Percentiles rank a stretch among this genome's conserved stretches.
Evolutionary conservation across 2,113 vertebrate species (phyloP).

Genomic region (Neotoma lepida): DNA sequence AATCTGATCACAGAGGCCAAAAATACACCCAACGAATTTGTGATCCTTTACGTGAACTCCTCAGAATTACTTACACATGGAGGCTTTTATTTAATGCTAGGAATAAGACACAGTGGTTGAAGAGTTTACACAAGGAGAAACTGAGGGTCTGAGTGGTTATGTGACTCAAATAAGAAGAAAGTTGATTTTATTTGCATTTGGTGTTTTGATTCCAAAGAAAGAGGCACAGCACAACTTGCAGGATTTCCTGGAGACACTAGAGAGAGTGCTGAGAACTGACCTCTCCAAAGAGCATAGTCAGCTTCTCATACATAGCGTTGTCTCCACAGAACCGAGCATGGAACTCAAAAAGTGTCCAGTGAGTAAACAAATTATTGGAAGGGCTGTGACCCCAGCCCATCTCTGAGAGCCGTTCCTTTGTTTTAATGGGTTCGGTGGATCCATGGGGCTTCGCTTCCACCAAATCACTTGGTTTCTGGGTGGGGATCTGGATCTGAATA

Average conservation of each 20-base stretch:
- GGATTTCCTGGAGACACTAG: neutral
- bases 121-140: neutral
- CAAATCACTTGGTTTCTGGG: neutral
- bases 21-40: neutral
- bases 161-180: neutral
- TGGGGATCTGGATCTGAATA: neutral
- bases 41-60: neutral
- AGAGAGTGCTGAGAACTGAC: neutral
- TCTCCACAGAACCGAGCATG: neutral
- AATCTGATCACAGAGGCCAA: neutral
- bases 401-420: neutral
- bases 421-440: neutral
- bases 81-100: neutral
- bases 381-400: neutral
- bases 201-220: constrained; percentile 5
- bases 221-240: neutral
- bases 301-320: neutral
- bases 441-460: neutral
- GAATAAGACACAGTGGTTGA: neutral
- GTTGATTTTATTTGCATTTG: neutral
- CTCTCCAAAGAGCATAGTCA: neutral
- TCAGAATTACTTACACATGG: neutral
- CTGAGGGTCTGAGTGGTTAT: neutral
- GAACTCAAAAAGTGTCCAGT: neutral
- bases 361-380: neutral